Evolutionary conservation across 2,888 invertebrate genomes (phyloP), one percentile per base, ranked within the genome.

Genomic region (Dolichomitus sp.): DNA sequence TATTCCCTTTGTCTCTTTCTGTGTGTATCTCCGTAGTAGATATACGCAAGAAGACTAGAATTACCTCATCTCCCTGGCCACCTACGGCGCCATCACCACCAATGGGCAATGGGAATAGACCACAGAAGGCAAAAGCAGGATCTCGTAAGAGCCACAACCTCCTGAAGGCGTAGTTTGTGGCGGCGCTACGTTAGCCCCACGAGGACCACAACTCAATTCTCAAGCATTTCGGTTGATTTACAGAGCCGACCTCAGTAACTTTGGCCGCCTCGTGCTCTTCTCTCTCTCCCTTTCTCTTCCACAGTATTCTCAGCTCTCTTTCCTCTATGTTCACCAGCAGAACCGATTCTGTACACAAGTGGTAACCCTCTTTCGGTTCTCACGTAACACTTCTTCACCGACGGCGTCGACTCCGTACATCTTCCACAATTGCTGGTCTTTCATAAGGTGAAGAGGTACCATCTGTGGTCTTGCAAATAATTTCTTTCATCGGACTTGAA

Each of bases 141-240:
- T 78, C 70, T 70, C 54, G 3, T 11, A 65, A 75, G 59, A 79
- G 73, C 70, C 50, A 70, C 30, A 79, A 75, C 54, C 82, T 79
- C 70, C 69, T 82, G 74, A 48, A 78, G 78, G 74, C 78, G 65
- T 59, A 78, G 82, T 82, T 82, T 78, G 78, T 65, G 76, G 73
- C 65, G 37, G 40, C 73, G 65, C 74, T 73, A 59, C 75, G 84
- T 73, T 81, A 74, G 84, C 86, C 90, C 90, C 90, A 75, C 81
- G 90, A 88, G 90, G 85, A 84, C 89, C 89, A 90, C 90, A 90
- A 90, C 89, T 90, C 90, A 90, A 90, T 90, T 90, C 85, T 84
- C 83, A 80, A 87, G 88, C 88, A 89, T 90, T 90, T 90, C 89
- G 88, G 87, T 88, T 90, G 90, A 90, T 90, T 90, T 90, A 90